A percentile compares a stretch with the other conserved stretches of the same genome.
Conservation (phyloP, 1,140 invertebrate species). For the Drosophila tropicalis region DNA sequence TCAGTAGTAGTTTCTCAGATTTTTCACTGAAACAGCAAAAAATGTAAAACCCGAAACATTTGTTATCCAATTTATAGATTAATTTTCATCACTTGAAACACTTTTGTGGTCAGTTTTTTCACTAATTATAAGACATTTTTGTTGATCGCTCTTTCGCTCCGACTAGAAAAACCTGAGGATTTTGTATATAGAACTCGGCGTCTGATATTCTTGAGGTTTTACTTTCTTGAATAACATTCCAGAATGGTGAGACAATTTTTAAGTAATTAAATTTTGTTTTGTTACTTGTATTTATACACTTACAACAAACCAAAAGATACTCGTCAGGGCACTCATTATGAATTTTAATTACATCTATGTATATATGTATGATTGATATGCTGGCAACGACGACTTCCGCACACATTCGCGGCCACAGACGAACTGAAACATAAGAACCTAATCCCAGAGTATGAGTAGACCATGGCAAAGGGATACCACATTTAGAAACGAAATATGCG, state of each 20-base stretch:
- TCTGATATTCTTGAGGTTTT: not conserved
- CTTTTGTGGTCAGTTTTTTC: no score
- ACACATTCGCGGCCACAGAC: constrained; percentile 45
- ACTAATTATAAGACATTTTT: no score
- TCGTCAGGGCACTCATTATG: constrained; percentile 53
- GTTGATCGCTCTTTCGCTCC: no score
- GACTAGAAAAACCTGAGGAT: no score
- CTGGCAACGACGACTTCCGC: constrained; percentile 39
- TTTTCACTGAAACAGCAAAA: no score
- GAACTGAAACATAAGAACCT: constrained; percentile 47
- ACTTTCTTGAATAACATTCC: not conserved
- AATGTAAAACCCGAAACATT: no score
- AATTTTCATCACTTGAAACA: no score
- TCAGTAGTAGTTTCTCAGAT: no score
- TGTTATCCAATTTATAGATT: no score
- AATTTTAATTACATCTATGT: constrained; percentile 49
- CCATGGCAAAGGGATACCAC: constrained; percentile 24
- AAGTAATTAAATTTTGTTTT: not conserved
- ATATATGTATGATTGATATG: not conserved
- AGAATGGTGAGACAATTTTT: not conserved
- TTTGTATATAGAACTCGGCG: no score
- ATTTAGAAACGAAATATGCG: constrained; percentile 12
- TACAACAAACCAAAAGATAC: constrained; percentile 60
- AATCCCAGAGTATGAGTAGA: constrained; percentile 27
- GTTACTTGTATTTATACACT: constrained; percentile 39